Conservation (phyloP, 1,140 invertebrate species). For the Xylocopa sonorina region DNA sequence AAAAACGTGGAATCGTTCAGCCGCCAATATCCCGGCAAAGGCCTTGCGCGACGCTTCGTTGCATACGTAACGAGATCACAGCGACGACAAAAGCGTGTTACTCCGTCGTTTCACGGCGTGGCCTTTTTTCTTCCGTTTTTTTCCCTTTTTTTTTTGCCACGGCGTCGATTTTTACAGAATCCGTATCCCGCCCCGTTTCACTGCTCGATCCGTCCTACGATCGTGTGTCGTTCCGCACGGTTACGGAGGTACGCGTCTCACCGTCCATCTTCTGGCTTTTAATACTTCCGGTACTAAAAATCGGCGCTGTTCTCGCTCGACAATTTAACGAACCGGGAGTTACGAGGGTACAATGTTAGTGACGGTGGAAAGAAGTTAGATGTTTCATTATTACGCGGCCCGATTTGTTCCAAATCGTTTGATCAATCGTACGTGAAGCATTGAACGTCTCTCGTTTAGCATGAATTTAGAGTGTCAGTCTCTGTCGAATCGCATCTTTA, state of each 20-base stretch:
- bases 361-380: background rate
- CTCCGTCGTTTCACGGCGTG: background rate
- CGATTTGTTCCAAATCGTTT: background rate
- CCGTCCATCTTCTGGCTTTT: background rate
- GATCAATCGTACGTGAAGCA: no score
- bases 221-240: slow-evolving; percentile 10
- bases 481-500: background rate
- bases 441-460: background rate
- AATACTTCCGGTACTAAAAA: slow-evolving; percentile 11
- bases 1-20: slow-evolving; percentile 33
- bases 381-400: background rate
- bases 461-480: no score
- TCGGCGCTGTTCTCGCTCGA: background rate
- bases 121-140: background rate
- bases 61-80: slow-evolving; percentile 45
- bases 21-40: slow-evolving; percentile 27
- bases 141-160: background rate
- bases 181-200: no score
- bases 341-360: background rate
- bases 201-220: background rate
- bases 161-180: no score
- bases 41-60: slow-evolving; percentile 46
- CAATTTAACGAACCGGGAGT: background rate
- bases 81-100: slow-evolving; percentile 32
- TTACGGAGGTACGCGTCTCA: background rate